These are phyloP conservation scores for Pseudomyrmex sp. DNA, from an alignment of 1,140 invertebrate genomes.

Conservation along the genomic window DNA sequence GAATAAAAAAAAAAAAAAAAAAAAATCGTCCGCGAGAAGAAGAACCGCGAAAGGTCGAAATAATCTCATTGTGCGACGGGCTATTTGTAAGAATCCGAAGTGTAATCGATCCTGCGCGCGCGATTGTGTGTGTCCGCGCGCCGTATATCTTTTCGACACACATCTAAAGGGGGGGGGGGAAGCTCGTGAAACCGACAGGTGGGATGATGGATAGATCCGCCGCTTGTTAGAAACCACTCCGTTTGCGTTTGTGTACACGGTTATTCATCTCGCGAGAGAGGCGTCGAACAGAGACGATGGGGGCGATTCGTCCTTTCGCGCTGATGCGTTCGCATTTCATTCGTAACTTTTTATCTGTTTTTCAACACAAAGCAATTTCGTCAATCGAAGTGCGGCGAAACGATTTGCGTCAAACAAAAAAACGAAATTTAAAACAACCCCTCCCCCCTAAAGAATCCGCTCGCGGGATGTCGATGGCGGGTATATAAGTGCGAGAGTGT, in stretches of 20 bases:
- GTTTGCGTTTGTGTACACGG: slow-evolving; percentile 24
- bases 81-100: slow-evolving; percentile 48
- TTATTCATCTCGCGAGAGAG: slow-evolving; percentile 43
- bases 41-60: slow-evolving; percentile 11
- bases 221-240: slow-evolving; percentile 41
- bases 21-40: background rate
- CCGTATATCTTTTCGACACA: slow-evolving; percentile 35
- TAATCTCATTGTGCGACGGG: background rate
- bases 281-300: background rate
- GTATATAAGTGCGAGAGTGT: too few relatives aligned
- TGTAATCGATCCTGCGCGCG: slow-evolving; percentile 38
- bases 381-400: too few relatives aligned
- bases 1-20: slow-evolving; percentile 23
- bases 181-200: slow-evolving; percentile 42
- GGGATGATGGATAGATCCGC: slow-evolving; percentile 38
- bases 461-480: too few relatives aligned
- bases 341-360: background rate
- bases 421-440: too few relatives aligned
- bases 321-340: too few relatives aligned
- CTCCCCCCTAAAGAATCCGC: too few relatives aligned
- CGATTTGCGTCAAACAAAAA: too few relatives aligned
- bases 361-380: background rate
- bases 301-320: background rate
- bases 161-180: slow-evolving; percentile 14
- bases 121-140: background rate